These are phyloP conservation scores for Megaceryle maxima DNA, from an alignment of 2,113 vertebrate species.

Conservation along the genomic window DNA sequence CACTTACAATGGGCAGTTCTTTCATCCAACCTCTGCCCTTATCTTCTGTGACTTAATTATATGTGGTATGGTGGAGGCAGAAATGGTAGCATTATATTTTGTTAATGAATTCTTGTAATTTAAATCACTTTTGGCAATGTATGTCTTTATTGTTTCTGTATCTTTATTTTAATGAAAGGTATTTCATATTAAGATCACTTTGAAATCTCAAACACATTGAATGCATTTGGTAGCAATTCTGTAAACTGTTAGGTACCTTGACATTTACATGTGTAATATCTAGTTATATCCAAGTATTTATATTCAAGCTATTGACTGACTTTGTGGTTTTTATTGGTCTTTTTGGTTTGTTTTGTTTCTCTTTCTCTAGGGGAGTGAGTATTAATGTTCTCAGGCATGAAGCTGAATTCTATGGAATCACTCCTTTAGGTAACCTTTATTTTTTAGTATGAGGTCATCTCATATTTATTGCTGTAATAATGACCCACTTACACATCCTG, in stretches of 20 bases:
- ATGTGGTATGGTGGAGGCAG: background rate
- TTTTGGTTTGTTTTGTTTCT: background rate
- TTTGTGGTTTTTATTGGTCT: background rate
- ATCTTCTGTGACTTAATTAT: no score
- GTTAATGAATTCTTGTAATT: background rate
- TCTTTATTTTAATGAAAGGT: background rate
- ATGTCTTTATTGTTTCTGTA: background rate
- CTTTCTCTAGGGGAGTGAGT: constrained; percentile 87
- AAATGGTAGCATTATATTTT: background rate
- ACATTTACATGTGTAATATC: background rate
- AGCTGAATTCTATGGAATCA: constrained; percentile 98
- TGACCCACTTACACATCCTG: background rate
- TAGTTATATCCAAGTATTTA: background rate
- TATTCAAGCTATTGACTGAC: background rate
- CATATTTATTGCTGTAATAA: background rate
- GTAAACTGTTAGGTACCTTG: background rate
- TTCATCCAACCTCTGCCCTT: no score
- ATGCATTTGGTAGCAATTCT: background rate
- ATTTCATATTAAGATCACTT: background rate
- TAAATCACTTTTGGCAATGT: background rate
- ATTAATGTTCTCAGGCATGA: constrained; percentile 94
- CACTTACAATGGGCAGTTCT: no score
- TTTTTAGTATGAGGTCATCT: background rate
- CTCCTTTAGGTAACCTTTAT: constrained; percentile 87
- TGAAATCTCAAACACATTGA: background rate